phyloP scores from a whole-genome alignment of 2,113 vertebrate species.

The Peromyscus californicus region DNA sequence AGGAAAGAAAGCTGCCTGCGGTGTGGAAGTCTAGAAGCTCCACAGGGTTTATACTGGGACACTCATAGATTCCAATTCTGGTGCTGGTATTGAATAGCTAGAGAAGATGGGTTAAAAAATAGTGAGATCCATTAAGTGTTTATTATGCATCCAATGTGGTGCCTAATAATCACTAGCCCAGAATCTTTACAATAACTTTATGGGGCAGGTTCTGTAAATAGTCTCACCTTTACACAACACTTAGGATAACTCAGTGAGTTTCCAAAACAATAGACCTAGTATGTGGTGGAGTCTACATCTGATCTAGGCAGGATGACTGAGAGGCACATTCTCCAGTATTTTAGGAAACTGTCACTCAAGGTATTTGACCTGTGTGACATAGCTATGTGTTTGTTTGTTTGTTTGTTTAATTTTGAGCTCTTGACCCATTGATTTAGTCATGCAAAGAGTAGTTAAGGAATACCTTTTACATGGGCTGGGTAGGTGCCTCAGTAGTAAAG shows the following conservation, averaged over 20 bases:
- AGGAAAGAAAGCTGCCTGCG: not conserved
- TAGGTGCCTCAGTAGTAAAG: not conserved
- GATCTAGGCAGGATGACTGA: not conserved
- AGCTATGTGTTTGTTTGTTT: not conserved
- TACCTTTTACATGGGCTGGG: not conserved
- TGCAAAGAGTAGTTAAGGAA: constrained; percentile 45
- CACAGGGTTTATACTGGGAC: not conserved
- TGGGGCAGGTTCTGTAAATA: not conserved
- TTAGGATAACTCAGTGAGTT: not conserved
- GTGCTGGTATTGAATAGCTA: not conserved
- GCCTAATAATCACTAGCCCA: not conserved
- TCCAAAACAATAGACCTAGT: not conserved
- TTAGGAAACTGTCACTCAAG: not conserved
- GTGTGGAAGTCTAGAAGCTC: not conserved
- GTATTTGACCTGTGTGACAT: not conserved
- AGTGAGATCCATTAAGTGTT: not conserved
- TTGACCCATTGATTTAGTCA: constrained; percentile 8
- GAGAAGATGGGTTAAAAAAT: constrained; percentile 12
- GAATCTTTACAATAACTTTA: not conserved
- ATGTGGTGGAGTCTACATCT: not conserved
- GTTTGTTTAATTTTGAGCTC: not conserved
- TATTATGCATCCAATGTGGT: not conserved
- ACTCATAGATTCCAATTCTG: not conserved
- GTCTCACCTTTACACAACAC: not conserved
- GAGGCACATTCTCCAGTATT: not conserved